Percentiles rank a stretch among this genome's conserved stretches.
phyloP scores from a whole-genome alignment of 2,888 invertebrate species.

The Drosophila nr. perissopoda region DNA sequence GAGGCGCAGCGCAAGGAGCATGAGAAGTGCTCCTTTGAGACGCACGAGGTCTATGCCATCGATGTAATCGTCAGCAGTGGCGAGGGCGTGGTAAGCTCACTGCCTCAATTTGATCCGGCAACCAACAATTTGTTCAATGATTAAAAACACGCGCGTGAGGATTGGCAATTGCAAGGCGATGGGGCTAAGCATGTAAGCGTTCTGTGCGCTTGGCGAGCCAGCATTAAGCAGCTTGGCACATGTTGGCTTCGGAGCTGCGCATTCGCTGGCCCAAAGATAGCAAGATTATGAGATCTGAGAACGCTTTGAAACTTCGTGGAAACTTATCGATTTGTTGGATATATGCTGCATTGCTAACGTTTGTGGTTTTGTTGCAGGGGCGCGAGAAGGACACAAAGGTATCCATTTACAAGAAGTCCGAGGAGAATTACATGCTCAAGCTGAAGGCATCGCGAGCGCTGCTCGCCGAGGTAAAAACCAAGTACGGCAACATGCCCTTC shows the following conservation, averaged over 20 bases:
- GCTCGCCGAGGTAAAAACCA: slow-evolving; percentile 93
- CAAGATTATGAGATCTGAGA: slow-evolving; percentile 86
- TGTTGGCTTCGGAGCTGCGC: slow-evolving; percentile 40
- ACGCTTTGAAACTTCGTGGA: slow-evolving; percentile 27
- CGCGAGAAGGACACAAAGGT: slow-evolving; percentile 97
- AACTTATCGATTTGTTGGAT: not conserved
- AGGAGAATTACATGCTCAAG: slow-evolving; percentile 98
- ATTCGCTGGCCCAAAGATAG: slow-evolving; percentile 80
- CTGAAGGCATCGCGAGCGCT: slow-evolving; percentile 97
- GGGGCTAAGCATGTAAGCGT: slow-evolving; percentile 43
- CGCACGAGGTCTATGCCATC: slow-evolving; percentile 98
- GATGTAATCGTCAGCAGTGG: slow-evolving; percentile 99
- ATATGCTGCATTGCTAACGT: slow-evolving; percentile 23
- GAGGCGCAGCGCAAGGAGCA: slow-evolving; percentile 98
- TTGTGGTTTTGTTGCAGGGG: slow-evolving; percentile 86
- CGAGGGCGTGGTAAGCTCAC: slow-evolving; percentile 92
- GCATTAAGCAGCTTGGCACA: slow-evolving; percentile 32
- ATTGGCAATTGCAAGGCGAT: slow-evolving; percentile 58
- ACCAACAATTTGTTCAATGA: slow-evolving; percentile 79
- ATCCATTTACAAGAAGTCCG: slow-evolving; percentile 99
- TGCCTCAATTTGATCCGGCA: not conserved
- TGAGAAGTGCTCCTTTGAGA: slow-evolving; percentile 97
- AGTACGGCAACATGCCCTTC: slow-evolving; percentile 98
- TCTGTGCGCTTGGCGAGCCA: slow-evolving; percentile 43
- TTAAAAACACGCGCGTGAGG: slow-evolving; percentile 84